Percentiles rank a stretch among this genome's conserved stretches.
These are phyloP conservation scores for Rallus limicola DNA, from an alignment of 2,113 vertebrate species.

Conservation along the genomic window DNA sequence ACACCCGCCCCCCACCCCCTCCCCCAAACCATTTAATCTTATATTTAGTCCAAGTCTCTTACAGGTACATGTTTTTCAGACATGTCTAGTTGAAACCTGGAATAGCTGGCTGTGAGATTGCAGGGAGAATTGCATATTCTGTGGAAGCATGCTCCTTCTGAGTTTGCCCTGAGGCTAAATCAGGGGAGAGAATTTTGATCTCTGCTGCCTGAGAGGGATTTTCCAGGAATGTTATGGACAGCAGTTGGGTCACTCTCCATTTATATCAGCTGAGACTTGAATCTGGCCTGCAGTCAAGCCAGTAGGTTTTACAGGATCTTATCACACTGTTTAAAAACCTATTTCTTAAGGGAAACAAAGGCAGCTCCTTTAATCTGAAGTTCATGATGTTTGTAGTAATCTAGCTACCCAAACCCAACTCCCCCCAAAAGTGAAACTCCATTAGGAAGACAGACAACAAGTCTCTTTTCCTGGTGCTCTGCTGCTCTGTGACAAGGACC, in stretches of 20 bases:
- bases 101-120: neutral
- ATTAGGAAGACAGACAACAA: neutral
- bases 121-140: neutral
- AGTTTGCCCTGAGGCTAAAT: neutral
- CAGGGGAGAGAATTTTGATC: neutral
- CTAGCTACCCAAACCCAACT: neutral
- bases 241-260: neutral
- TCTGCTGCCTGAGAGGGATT: neutral
- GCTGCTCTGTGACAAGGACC: neutral
- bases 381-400: neutral
- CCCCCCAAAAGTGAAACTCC: neutral
- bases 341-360: conserved; percentile 1
- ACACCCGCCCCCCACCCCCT: too few relatives aligned
- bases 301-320: neutral
- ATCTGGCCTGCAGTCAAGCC: neutral
- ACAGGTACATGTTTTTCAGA: neutral
- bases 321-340: neutral
- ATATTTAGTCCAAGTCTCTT: neutral
- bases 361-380: neutral
- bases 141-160: neutral
- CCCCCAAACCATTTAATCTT: neutral
- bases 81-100: neutral
- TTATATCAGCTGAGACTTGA: neutral
- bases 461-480: neutral
- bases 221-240: neutral